These are phyloP conservation scores for Malaclemys terrapin DNA, from an alignment of 2,113 vertebrate species.

Conservation along the genomic window DNA sequence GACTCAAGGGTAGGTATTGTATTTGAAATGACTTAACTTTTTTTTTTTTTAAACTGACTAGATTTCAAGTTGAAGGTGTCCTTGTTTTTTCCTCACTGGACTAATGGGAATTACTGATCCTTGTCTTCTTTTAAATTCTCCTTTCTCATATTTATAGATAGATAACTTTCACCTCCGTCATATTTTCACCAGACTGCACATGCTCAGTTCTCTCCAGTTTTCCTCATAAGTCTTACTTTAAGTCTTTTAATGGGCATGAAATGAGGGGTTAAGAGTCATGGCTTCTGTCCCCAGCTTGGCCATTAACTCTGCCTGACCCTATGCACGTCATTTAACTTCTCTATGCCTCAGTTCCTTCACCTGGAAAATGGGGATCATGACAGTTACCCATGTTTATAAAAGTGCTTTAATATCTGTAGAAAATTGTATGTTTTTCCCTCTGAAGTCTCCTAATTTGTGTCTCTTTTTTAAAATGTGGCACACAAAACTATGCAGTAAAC, in stretches of 20 bases:
- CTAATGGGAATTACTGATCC: neutral
- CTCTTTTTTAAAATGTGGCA: neutral
- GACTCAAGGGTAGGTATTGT: neutral
- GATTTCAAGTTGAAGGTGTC: neutral
- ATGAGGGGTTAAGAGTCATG: neutral
- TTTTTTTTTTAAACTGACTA: neutral
- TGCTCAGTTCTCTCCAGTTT: neutral
- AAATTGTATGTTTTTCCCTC: neutral
- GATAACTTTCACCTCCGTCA: neutral
- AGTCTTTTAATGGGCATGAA: neutral
- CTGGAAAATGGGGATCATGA: neutral
- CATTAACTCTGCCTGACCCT: neutral
- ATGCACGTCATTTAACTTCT: neutral
- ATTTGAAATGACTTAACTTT: neutral
- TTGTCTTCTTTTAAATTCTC: neutral
- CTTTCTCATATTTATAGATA: neutral
- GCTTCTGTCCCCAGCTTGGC: neutral
- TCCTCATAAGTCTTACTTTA: neutral
- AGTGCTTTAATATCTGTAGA: neutral
- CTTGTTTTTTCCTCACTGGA: neutral
- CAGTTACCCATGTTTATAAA: neutral
- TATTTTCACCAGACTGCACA: neutral
- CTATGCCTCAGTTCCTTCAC: neutral
- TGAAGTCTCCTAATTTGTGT: neutral
- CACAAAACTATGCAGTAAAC: neutral